Evolutionary conservation across 1,140 invertebrate species (phyloP).

Genomic region (Drosophila eugracilis): DNA sequence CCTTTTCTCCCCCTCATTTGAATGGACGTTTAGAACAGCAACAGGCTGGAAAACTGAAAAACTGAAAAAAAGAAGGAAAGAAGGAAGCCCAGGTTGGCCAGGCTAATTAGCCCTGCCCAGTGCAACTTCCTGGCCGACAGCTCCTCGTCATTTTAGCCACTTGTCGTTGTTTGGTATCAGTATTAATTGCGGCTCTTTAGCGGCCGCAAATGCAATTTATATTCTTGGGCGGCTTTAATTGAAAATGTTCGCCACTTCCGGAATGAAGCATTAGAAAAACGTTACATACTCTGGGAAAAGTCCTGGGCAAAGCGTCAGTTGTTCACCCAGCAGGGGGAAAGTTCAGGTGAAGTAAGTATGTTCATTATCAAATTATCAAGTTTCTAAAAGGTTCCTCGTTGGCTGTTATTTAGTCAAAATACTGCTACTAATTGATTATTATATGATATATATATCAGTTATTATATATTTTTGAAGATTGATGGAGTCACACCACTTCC

Average conservation of each 20-base stretch:
- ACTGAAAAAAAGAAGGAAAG: not conserved
- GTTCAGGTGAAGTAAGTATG: not conserved
- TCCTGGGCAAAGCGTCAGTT: constrained; percentile 20
- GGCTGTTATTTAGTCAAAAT: too few relatives aligned
- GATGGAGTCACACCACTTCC: too few relatives aligned
- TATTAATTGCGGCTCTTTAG: constrained; percentile 78
- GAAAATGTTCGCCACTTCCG: constrained; percentile 74
- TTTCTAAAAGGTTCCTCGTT: not conserved
- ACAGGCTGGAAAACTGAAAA: constrained; percentile 56
- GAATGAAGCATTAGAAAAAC: constrained; percentile 65
- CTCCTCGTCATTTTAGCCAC: constrained; percentile 22
- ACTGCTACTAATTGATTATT: too few relatives aligned
- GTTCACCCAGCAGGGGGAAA: constrained; percentile 6
- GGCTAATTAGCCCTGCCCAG: constrained; percentile 59
- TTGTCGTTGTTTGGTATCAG: constrained; percentile 16
- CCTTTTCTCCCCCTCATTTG: constrained; percentile 58
- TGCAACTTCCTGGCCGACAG: constrained; percentile 58
- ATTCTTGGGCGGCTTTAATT: constrained; percentile 54
- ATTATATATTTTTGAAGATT: too few relatives aligned
- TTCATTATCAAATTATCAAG: constrained; percentile 36
- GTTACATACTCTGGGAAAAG: constrained; percentile 24
- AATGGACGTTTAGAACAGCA: constrained; percentile 53
- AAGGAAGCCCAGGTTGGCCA: constrained; percentile 27
- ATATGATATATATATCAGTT: too few relatives aligned
- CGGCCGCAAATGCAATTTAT: constrained; percentile 39